Conservation (phyloP, 2,888 invertebrate species). For the Seira sanloemensis region DNA sequence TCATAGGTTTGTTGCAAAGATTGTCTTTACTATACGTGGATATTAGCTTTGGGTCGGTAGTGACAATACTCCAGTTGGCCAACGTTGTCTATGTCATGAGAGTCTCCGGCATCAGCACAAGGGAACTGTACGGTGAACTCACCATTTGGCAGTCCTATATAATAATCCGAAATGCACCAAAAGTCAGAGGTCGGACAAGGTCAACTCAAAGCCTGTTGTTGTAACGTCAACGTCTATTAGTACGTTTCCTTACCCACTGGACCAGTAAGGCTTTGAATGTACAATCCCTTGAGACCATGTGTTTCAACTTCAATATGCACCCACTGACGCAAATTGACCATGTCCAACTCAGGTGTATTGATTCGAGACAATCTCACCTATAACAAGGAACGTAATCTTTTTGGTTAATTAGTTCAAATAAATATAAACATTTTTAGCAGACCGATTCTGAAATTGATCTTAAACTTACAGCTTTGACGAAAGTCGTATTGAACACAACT, state of each 20-base stretch:
- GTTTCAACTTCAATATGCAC: constrained; percentile 27
- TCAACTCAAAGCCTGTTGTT: too few species aligned
- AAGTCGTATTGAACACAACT: background rate
- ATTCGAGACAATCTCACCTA: background rate
- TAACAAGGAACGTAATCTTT: too few species aligned
- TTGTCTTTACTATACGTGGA: background rate
- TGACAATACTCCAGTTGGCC: constrained; percentile 3
- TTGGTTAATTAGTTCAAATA: background rate
- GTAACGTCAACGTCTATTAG: too few species aligned
- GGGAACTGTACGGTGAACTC: constrained; percentile 44
- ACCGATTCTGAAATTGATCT: too few species aligned
- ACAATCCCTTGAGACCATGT: background rate
- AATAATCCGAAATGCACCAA: background rate
- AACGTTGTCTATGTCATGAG: background rate
- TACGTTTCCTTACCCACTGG: constrained; percentile 12
- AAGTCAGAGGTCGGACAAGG: too few species aligned
- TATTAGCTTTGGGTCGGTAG: constrained; percentile 22
- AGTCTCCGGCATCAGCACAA: background rate
- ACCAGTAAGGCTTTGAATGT: constrained; percentile 26
- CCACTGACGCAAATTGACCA: constrained; percentile 37
- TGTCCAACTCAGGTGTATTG: constrained; percentile 24
- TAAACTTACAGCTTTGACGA: background rate
- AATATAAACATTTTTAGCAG: background rate
- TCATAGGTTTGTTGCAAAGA: background rate
- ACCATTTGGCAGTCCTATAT: constrained; percentile 5